Evolutionary conservation across 2,888 invertebrate genomes (phyloP).

Genomic region (Exocentrus adspersus): DNA sequence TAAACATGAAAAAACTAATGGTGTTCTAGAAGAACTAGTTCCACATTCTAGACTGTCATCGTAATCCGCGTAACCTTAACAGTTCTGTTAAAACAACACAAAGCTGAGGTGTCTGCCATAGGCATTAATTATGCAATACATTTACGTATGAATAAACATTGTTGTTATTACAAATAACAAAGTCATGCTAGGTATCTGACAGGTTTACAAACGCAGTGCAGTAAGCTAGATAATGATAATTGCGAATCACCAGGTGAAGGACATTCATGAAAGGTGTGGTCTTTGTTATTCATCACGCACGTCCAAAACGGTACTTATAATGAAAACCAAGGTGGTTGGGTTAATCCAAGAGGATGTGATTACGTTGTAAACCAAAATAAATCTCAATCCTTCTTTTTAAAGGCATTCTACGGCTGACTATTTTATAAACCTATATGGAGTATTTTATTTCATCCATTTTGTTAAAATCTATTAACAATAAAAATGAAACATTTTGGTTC

Average conservation of each 20-base stretch:
- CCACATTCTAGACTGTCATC: conserved; percentile 4
- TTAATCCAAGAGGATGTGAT: not conserved
- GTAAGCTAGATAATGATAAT: conserved; percentile 9
- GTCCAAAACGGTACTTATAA: conserved; percentile 17
- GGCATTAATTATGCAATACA: conserved; percentile 18
- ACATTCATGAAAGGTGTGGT: conserved; percentile 46
- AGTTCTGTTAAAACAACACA: conserved; percentile 8
- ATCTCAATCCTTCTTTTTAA: no score
- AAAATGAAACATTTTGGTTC: no score
- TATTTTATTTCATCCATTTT: no score
- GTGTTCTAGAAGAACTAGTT: not conserved
- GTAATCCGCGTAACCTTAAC: conserved; percentile 4
- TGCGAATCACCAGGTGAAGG: conserved; percentile 47
- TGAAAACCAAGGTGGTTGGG: conserved; percentile 6
- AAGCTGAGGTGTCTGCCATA: not conserved
- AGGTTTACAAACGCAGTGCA: conserved; percentile 4
- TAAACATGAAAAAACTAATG: not conserved
- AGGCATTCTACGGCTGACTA: no score
- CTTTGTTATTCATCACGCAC: conserved; percentile 38
- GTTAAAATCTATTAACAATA: no score
- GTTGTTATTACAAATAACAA: conserved; percentile 15
- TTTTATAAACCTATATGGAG: no score
- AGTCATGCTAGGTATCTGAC: conserved; percentile 19
- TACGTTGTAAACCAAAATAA: not conserved
- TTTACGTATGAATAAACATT: conserved; percentile 16